Percentiles rank a stretch among this genome's conserved stretches.
Conservation (phyloP, 2,113 vertebrate genomes). For the Dasyornis broadbenti region DNA sequence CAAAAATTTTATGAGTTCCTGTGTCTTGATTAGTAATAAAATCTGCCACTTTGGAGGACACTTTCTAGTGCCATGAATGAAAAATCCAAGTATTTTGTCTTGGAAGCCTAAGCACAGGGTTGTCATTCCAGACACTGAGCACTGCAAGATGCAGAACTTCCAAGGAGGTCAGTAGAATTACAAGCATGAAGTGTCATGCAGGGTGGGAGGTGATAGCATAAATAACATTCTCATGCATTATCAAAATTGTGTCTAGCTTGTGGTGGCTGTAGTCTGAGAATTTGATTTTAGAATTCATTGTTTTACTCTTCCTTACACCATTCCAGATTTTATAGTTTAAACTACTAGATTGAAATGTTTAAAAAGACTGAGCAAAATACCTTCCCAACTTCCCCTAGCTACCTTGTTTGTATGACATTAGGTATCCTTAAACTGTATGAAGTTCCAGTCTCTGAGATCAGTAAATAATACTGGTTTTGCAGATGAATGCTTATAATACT, state of each 20-base stretch:
- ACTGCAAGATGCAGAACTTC: not conserved
- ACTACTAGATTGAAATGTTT: not conserved
- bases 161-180: not conserved
- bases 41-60: not conserved
- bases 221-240: not conserved
- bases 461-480: not conserved
- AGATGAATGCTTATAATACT: not conserved
- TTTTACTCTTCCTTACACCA: not conserved
- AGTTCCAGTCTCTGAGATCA: not conserved
- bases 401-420: not conserved
- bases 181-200: not conserved
- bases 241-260: not conserved
- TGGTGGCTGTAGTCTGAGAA: not conserved
- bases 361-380: not conserved
- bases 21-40: not conserved
- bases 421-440: not conserved
- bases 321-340: not conserved
- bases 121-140: not conserved
- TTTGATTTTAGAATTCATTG: not conserved
- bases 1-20: not conserved
- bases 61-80: not conserved
- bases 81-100: not conserved
- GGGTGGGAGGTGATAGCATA: not conserved
- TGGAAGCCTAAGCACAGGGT: not conserved
- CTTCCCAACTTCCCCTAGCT: not conserved